Base-by-base conservation (phyloP, 1,140 invertebrate genomes). In the Drosophila melanica region DNA sequence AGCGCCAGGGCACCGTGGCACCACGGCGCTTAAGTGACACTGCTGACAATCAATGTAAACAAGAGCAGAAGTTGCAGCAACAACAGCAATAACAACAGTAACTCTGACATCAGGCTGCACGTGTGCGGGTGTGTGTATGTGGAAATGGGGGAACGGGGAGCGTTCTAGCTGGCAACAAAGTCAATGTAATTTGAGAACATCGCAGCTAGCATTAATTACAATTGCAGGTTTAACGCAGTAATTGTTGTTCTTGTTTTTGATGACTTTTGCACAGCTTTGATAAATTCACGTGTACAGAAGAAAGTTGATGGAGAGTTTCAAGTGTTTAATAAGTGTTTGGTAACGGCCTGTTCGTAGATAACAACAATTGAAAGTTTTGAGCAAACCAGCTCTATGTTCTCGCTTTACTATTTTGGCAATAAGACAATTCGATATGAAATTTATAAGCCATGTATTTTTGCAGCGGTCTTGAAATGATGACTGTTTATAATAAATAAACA, bases 21-120 rank as follows among this genome's bases (percentile, higher is more conserved):
- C 84, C 74, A 68, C 72, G 81, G 77, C 77, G 80, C 85, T 89
- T 86, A 90, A 86, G 42, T 86, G 86, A 86, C 86, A 90, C 66
- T 82, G 79, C 75, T 77, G 86, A 79, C 81, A 90, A 77, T 77
- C 87, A 84, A 84, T 89, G 84, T 80, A 87, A 87, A 87, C 79
- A 87, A 62, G 66, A 50, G 20, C 65, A 59, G 42, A 67, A 79
- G 70, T 74, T 67, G 70, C 68, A 72, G 67, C 47, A 64, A 39
- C 30, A 45, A 39, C 68, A 72, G 67, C 47, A 64, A 39, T 14
- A 45, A 39, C 54, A 65, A 54, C 50, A 75, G 41, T 0, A 5
- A 27, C 62, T 66, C 41, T 33, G 41, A 30, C 20, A 18, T 50
- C 11, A 39, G 4, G 63, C 50, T 72, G 69, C 63, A 72, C 54